phyloP scores from a whole-genome alignment of 2,888 invertebrate species.

The Loripinus fragilis region DNA sequence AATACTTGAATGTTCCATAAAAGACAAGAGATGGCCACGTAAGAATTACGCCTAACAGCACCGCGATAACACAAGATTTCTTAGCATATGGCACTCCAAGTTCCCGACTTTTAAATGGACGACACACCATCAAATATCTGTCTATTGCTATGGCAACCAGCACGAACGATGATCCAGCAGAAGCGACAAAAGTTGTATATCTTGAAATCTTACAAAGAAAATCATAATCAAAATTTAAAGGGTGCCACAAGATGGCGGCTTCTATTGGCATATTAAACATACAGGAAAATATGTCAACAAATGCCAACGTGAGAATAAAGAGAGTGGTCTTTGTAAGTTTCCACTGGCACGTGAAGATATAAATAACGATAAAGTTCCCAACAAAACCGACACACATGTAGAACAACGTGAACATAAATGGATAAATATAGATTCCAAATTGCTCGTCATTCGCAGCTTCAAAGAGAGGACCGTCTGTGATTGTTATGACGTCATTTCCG shows the following conservation, averaged over 20 bases:
- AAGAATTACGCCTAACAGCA: slow-evolving; percentile 44
- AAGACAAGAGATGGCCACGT: slow-evolving; percentile 60
- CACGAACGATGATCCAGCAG: slow-evolving; percentile 52
- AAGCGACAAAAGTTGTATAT: slow-evolving; percentile 48
- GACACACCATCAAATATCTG: slow-evolving; percentile 54
- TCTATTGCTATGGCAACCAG: slow-evolving; percentile 59
- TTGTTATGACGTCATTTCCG: background rate
- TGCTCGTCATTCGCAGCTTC: slow-evolving; percentile 26
- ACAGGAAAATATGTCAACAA: slow-evolving; percentile 58
- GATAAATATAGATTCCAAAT: slow-evolving; percentile 47
- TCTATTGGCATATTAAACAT: slow-evolving; percentile 62
- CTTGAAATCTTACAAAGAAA: slow-evolving; percentile 59
- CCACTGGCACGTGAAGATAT: slow-evolving; percentile 55
- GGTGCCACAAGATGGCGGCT: slow-evolving; percentile 50
- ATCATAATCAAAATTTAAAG: slow-evolving; percentile 53
- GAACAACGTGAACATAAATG: slow-evolving; percentile 50
- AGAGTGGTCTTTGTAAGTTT: slow-evolving; percentile 54
- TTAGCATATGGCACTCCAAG: slow-evolving; percentile 53
- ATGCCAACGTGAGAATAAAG: slow-evolving; percentile 58
- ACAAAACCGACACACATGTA: slow-evolving; percentile 54
- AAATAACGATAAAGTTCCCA: slow-evolving; percentile 55
- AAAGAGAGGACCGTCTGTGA: slow-evolving; percentile 34
- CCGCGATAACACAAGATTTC: slow-evolving; percentile 47
- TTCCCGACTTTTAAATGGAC: slow-evolving; percentile 53
- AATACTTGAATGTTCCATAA: slow-evolving; percentile 53